A percentile compares a stretch with the other conserved stretches of the same genome.
Evolutionary conservation across 2,797 vertebrate species (phyloP).

Genomic region (Coregonus suidteri): DNA sequence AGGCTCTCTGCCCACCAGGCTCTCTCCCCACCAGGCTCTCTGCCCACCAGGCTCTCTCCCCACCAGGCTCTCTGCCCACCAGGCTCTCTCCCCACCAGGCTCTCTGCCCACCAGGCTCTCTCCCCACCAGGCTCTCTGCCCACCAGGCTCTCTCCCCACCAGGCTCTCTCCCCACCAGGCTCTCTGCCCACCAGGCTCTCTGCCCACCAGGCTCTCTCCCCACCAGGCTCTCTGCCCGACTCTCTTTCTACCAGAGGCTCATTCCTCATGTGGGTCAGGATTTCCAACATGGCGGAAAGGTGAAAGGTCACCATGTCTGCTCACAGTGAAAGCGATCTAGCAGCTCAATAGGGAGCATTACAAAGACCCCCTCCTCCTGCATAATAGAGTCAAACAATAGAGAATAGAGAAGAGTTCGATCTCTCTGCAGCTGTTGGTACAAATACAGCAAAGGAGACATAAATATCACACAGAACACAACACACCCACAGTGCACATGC

Average conservation of each 20-base stretch:
- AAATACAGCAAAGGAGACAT: not conserved
- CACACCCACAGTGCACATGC: not conserved
- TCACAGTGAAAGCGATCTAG: not conserved
- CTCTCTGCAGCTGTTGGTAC: not conserved
- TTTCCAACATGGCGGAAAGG: not conserved
- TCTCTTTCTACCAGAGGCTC: not conserved
- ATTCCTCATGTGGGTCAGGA: slow-evolving; percentile 11
- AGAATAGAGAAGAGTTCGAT: not conserved
- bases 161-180: too few relatives aligned
- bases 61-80: too few relatives aligned
- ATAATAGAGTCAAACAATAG: not conserved
- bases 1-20: too few relatives aligned
- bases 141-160: too few relatives aligned
- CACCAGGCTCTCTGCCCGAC: too few relatives aligned
- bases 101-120: too few relatives aligned
- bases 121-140: too few relatives aligned
- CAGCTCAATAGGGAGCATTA: not conserved
- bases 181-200: too few relatives aligned
- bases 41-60: too few relatives aligned
- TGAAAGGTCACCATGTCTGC: slow-evolving; percentile 1
- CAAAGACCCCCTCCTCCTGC: not conserved
- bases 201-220: too few relatives aligned
- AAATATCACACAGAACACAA: not conserved
- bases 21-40: too few relatives aligned
- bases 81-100: too few relatives aligned